phyloP scores from a whole-genome alignment of 2,113 vertebrate species.

The Eidolon helvum region DNA sequence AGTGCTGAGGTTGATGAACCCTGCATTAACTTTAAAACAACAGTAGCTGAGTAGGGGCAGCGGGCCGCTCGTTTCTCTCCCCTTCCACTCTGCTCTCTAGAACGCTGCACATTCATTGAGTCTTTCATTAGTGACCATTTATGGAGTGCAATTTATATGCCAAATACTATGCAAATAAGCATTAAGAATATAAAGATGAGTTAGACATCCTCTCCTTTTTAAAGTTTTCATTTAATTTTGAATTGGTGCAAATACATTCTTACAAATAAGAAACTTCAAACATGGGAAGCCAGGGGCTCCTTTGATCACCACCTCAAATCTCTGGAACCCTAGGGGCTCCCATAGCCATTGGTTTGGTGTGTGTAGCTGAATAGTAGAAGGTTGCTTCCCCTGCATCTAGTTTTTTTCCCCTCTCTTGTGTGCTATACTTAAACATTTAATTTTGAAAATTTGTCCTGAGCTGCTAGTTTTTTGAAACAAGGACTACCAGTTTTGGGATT shows the following conservation, averaged over 20 bases:
- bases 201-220: not conserved
- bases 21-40: not conserved
- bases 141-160: not conserved
- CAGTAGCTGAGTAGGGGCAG: not conserved
- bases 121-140: not conserved
- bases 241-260: not conserved
- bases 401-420: not conserved
- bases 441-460: not conserved
- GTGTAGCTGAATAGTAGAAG: not conserved
- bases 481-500: not conserved
- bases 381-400: not conserved
- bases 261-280: not conserved
- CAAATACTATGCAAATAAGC: not conserved
- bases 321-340: not conserved
- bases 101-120: not conserved
- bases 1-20: not conserved
- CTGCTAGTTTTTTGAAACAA: not conserved
- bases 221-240: constrained; percentile 1
- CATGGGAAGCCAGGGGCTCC: not conserved
- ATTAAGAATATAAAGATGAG: not conserved
- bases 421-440: not conserved
- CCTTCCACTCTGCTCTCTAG: not conserved
- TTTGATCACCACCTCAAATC: not conserved
- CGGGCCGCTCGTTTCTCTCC: not conserved
- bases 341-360: not conserved